Conservation (phyloP, 2,888 invertebrate genomes). For the Cordylochernes scorpioides region DNA sequence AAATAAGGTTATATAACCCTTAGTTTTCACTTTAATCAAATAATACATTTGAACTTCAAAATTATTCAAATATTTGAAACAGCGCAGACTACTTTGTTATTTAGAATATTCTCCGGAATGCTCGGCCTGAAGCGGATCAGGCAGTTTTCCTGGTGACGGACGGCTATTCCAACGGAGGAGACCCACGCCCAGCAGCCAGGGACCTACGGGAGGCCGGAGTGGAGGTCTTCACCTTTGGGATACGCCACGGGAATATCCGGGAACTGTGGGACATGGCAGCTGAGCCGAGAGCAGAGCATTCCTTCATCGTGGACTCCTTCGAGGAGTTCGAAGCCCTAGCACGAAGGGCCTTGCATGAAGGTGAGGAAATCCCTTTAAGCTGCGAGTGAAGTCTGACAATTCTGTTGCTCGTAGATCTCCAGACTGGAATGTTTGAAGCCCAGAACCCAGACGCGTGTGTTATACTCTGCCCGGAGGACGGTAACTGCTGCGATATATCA, state of each 20-base stretch:
- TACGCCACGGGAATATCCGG: constrained; percentile 34
- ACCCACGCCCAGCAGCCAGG: constrained; percentile 33
- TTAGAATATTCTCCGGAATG: too few species aligned
- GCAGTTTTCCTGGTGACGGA: constrained; percentile 40
- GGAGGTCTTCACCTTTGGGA: constrained; percentile 29
- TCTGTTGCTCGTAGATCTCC: constrained; percentile 28
- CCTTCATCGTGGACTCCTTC: constrained; percentile 37
- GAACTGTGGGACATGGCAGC: constrained; percentile 33
- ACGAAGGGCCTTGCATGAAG: constrained; percentile 36
- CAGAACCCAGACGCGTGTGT: constrained; percentile 28
- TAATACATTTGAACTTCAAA: too few species aligned
- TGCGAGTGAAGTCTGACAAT: background rate
- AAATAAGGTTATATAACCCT: too few species aligned
- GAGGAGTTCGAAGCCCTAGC: constrained; percentile 39
- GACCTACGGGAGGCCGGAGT: constrained; percentile 25
- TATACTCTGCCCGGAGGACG: constrained; percentile 26
- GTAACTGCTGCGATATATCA: constrained; percentile 31
- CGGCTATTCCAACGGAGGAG: constrained; percentile 40
- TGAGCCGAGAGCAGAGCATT: constrained; percentile 33
- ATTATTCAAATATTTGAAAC: too few species aligned
- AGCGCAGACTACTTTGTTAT: too few species aligned
- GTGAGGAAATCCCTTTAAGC: constrained; percentile 21
- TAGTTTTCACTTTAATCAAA: too few species aligned
- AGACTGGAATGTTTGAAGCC: constrained; percentile 31
- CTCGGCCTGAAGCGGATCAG: constrained; percentile 25